Percentiles rank a stretch among this genome's conserved stretches.
Evolutionary conservation across 2,888 invertebrate species (phyloP).

Genomic region (Anoncus sp.): DNA sequence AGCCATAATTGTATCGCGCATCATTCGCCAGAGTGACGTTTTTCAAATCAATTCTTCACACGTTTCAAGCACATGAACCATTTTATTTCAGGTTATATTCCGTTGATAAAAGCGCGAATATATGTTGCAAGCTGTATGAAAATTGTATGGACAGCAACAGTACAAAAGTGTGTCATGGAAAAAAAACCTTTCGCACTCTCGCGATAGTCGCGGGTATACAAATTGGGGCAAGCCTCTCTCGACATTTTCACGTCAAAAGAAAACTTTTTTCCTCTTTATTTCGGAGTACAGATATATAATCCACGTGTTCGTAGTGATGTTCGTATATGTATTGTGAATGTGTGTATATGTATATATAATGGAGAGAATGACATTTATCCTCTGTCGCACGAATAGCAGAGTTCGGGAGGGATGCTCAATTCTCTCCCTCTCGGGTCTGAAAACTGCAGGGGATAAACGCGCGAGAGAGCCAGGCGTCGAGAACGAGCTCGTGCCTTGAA

Average conservation of each 20-base stretch:
- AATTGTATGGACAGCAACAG: neutral
- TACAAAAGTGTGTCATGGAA: conserved; percentile 8
- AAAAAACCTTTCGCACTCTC: neutral
- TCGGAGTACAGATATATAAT: neutral
- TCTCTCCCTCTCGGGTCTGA: neutral
- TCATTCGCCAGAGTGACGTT: neutral
- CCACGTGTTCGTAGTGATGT: conserved; percentile 4
- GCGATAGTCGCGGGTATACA: neutral
- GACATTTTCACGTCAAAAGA: conserved; percentile 16
- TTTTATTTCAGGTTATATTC: neutral
- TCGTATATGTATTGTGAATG: neutral
- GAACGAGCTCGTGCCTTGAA: conserved; percentile 63
- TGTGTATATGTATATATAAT: neutral
- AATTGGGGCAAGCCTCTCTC: conserved; percentile 20
- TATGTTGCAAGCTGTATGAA: neutral
- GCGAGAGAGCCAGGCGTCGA: conserved; percentile 33
- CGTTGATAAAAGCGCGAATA: neutral
- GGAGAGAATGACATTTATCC: conserved; percentile 24
- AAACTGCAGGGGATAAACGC: conserved; percentile 26
- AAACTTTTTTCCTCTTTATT: neutral
- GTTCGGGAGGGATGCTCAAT: conserved; percentile 7
- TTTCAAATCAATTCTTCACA: neutral
- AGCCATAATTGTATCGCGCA: too few relatives aligned
- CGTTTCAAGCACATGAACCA: neutral
- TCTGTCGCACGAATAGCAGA: neutral